Evolutionary conservation across 1,140 invertebrate species (phyloP).

Genomic region (Lordiphosa collinella): DNA sequence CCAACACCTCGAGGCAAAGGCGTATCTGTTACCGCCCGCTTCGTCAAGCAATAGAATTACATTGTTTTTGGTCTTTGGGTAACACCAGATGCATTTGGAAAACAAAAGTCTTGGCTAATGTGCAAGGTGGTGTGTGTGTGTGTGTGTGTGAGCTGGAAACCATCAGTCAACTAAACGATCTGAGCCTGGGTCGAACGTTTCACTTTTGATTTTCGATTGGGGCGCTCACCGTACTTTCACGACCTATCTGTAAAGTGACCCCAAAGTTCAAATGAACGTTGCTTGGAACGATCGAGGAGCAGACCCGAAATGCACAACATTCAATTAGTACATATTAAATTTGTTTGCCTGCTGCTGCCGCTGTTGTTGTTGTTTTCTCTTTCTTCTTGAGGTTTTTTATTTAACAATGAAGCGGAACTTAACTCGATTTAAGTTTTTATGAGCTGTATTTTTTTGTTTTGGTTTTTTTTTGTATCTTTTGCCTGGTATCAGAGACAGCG

Average conservation of each 20-base stretch:
- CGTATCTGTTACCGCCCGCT: constrained; percentile 19
- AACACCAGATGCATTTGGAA: constrained; percentile 41
- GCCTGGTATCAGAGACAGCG: constrained; percentile 49
- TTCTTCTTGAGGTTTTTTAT: constrained; percentile 10
- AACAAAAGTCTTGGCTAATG: constrained; percentile 1
- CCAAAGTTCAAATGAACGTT: constrained; percentile 40
- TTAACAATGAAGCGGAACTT: constrained; percentile 66
- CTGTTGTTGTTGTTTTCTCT: constrained; percentile 33
- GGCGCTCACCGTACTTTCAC: constrained; percentile 48
- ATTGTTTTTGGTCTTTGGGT: constrained; percentile 14
- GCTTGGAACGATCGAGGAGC: neutral
- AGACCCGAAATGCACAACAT: constrained; percentile 48
- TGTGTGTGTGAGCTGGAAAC: constrained; percentile 5
- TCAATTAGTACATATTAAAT: constrained; percentile 69
- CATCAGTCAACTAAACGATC: constrained; percentile 27
- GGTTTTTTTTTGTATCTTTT: constrained; percentile 36
- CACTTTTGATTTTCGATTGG: constrained; percentile 68
- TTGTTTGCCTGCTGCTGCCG: constrained; percentile 42
- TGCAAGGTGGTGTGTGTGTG: constrained; percentile 30
- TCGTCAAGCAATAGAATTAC: neutral
- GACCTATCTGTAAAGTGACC: constrained; percentile 48
- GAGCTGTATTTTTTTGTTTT: constrained; percentile 51
- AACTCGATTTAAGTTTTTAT: constrained; percentile 65
- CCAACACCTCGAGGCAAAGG: constrained; percentile 50
- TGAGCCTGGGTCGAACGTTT: constrained; percentile 40